Evolutionary conservation across 2,113 vertebrate genomes (phyloP).

Genomic region (Grus americana): DNA sequence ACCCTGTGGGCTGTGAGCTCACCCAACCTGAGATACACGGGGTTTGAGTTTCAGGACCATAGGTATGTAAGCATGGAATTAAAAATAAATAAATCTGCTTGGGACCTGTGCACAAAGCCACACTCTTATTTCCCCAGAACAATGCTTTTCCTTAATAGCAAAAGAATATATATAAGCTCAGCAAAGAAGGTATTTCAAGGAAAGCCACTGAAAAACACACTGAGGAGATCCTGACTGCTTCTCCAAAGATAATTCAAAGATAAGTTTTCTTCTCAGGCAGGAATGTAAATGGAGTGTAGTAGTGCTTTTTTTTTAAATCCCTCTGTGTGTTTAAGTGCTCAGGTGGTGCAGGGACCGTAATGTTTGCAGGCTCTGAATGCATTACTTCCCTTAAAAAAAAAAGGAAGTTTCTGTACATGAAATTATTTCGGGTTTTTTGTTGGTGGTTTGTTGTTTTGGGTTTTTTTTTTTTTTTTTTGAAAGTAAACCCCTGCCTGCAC

Average conservation of each 20-base stretch:
- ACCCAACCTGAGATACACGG: accelerated
- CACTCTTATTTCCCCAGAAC: not conserved
- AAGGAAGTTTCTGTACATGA: not conserved
- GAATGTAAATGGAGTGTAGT: not conserved
- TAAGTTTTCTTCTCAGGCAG: not conserved
- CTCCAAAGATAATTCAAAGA: not conserved
- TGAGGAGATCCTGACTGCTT: not conserved
- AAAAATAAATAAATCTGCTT: not conserved
- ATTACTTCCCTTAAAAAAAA: not conserved
- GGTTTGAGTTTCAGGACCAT: not conserved
- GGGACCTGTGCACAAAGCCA: not conserved
- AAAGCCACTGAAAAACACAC: not conserved
- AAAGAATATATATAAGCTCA: not conserved
- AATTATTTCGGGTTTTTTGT: not conserved
- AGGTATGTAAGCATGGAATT: not conserved
- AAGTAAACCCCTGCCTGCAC: not conserved
- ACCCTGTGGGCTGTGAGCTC: not conserved
- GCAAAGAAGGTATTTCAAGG: not conserved
- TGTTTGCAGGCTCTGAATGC: not conserved
- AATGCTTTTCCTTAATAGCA: not conserved
- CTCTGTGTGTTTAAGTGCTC: not conserved
- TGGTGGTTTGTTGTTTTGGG: too few species aligned
- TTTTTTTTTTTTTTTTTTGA: not conserved
- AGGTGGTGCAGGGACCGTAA: not conserved
- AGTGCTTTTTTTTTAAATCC: not conserved